Percentiles rank a stretch among this genome's conserved stretches.
Evolutionary conservation across 2,888 invertebrate species (phyloP).

Genomic region (Melikaiella ostensackeni): DNA sequence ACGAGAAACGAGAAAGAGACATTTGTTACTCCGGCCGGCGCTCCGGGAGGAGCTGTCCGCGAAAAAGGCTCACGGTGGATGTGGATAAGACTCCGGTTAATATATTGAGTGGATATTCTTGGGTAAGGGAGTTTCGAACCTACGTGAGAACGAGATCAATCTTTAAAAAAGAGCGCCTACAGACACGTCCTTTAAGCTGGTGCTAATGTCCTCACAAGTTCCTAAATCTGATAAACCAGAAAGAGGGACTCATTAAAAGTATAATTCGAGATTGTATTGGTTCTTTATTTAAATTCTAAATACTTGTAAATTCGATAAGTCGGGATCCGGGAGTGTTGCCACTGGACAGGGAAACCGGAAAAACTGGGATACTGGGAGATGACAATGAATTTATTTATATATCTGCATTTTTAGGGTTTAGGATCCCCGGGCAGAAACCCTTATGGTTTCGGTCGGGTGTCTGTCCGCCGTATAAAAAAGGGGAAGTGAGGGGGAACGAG

Average conservation of each 20-base stretch:
- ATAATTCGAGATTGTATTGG: background rate
- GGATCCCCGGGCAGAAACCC: too few relatives aligned
- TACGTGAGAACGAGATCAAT: constrained; percentile 26
- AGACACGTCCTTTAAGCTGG: background rate
- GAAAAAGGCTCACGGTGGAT: constrained; percentile 31
- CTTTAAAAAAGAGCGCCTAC: background rate
- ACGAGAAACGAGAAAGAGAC: constrained; percentile 65
- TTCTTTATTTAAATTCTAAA: background rate
- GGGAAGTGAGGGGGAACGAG: too few relatives aligned
- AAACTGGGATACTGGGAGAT: too few relatives aligned
- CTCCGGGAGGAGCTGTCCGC: constrained; percentile 55
- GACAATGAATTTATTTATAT: too few relatives aligned
- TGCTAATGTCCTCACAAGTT: background rate
- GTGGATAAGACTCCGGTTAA: constrained; percentile 23
- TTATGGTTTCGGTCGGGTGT: too few relatives aligned
- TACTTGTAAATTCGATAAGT: too few relatives aligned
- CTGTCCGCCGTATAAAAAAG: too few relatives aligned
- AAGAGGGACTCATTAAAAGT: background rate
- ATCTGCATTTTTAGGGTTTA: too few relatives aligned
- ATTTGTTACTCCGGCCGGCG: constrained; percentile 60
- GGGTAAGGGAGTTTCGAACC: background rate
- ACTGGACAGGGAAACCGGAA: too few relatives aligned
- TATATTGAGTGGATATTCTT: constrained; percentile 32
- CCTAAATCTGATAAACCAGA: background rate
- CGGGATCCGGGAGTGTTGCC: too few relatives aligned